Evolutionary conservation across 2,113 vertebrate genomes (phyloP).

Genomic region (Seriola rivoliana): DNA sequence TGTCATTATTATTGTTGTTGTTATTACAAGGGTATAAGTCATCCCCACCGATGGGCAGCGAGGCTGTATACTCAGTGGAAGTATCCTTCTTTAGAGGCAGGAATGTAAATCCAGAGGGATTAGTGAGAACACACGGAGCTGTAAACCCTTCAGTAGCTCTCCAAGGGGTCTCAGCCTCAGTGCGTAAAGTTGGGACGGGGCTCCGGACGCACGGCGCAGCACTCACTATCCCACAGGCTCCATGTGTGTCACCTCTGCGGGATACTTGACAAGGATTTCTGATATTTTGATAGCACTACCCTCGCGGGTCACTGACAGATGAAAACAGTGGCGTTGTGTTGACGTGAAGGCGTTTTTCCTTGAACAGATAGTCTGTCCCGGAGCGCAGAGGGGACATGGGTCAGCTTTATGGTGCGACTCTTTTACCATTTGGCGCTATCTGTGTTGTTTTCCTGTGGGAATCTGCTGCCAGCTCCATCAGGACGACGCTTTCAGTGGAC

Average conservation of each 20-base stretch:
- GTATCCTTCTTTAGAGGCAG: conserved; percentile 67
- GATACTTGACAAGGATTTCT: conserved; percentile 50
- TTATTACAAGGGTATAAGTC: background rate
- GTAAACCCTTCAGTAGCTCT: conserved; percentile 69
- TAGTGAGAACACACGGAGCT: conserved; percentile 67
- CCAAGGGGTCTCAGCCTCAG: conserved; percentile 71
- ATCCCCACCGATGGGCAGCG: background rate
- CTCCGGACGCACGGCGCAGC: conserved; percentile 55
- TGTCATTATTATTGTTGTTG: background rate
- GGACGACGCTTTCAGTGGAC: conserved; percentile 74
- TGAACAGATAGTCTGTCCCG: conserved; percentile 42
- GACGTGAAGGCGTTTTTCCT: conserved; percentile 47
- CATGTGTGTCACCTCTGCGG: conserved; percentile 63
- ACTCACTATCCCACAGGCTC: conserved; percentile 38
- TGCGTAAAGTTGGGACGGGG: conserved; percentile 71
- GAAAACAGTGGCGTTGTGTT: conserved; percentile 39
- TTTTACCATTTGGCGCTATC: conserved; percentile 74
- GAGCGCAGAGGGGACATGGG: conserved; percentile 78
- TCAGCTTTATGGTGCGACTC: conserved; percentile 73
- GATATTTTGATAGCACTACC: conserved; percentile 16
- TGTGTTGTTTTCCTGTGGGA: conserved; percentile 76
- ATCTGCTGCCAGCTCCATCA: conserved; percentile 75
- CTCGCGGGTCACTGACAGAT: conserved; percentile 48
- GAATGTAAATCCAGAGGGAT: conserved; percentile 82
- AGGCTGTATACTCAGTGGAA: background rate